Evolutionary conservation across 2,113 vertebrate genomes (phyloP).

Genomic region (Lampris incognitus): DNA sequence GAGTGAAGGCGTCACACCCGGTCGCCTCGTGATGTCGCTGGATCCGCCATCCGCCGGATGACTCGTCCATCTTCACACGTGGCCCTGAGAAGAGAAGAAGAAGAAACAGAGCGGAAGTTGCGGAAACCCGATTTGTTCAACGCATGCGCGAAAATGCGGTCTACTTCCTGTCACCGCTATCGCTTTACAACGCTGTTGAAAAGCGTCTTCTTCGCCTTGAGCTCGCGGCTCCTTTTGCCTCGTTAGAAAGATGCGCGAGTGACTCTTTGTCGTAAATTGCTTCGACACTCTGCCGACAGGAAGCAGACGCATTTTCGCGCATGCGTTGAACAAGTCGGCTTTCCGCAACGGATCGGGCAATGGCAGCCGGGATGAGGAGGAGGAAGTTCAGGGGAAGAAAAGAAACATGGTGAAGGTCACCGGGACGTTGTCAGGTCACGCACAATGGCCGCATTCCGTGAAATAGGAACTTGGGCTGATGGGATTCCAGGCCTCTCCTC

Average conservation of each 20-base stretch:
- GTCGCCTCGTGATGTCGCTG: neutral
- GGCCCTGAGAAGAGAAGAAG: neutral
- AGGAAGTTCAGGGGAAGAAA: neutral
- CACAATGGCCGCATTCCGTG: constrained; percentile 23
- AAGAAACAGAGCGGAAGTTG: neutral
- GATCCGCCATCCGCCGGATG: too few relatives aligned
- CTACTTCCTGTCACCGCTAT: too few relatives aligned
- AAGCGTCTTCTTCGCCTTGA: too few relatives aligned
- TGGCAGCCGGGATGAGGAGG: neutral
- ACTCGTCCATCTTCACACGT: constrained; percentile 19
- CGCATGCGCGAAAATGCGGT: too few relatives aligned
- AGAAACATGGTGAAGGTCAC: constrained; percentile 48
- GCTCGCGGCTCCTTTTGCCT: too few relatives aligned
- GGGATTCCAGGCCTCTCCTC: constrained; percentile 41
- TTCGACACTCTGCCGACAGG: neutral
- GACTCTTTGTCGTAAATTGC: too few relatives aligned
- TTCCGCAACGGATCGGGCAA: too few relatives aligned
- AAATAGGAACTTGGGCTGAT: constrained; percentile 51
- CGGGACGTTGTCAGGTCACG: constrained; percentile 22
- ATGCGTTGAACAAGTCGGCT: too few relatives aligned
- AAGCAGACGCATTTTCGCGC: neutral
- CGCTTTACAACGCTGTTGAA: too few relatives aligned
- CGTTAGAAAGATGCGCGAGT: too few relatives aligned
- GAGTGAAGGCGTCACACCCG: neutral
- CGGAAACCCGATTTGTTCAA: neutral